phyloP scores from a whole-genome alignment of 2,888 invertebrate species.

The Pammene fasciana region DNA sequence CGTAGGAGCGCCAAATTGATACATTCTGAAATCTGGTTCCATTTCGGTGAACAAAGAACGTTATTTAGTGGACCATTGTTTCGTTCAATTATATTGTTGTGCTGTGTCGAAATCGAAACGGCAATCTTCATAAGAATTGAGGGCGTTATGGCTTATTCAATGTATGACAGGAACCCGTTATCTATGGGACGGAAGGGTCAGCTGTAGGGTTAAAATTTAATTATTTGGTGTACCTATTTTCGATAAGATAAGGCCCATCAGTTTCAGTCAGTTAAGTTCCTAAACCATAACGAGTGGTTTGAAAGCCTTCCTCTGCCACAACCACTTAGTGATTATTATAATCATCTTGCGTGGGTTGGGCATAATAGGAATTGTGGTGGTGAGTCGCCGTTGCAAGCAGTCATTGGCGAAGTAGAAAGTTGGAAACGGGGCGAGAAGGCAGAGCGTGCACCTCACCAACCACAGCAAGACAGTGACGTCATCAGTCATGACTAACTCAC shows the following conservation, averaged over 20 bases:
- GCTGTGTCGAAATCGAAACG: slow-evolving; percentile 45
- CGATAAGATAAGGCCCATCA: slow-evolving; percentile 2
- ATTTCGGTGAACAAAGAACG: slow-evolving; percentile 58
- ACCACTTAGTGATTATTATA: slow-evolving; percentile 44
- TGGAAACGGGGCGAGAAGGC: slow-evolving; percentile 56
- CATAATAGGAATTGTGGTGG: slow-evolving; percentile 50
- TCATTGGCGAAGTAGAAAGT: slow-evolving; percentile 57
- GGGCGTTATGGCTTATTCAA: slow-evolving; percentile 41
- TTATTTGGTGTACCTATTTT: slow-evolving; percentile 7
- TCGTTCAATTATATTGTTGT: slow-evolving; percentile 58
- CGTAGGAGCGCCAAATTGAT: slow-evolving; percentile 69
- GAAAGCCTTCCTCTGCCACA: slow-evolving; percentile 36
- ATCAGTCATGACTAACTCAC: slow-evolving; percentile 53
- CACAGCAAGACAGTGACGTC: slow-evolving; percentile 44
- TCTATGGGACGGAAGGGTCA: slow-evolving; percentile 6
- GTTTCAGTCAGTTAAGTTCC: not conserved
- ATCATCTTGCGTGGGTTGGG: slow-evolving; percentile 49
- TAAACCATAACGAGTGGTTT: slow-evolving; percentile 17
- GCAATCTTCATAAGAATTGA: slow-evolving; percentile 46
- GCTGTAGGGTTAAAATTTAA: slow-evolving; percentile 1
- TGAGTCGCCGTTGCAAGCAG: slow-evolving; percentile 41
- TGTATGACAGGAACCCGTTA: slow-evolving; percentile 20
- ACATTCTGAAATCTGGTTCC: slow-evolving; percentile 60
- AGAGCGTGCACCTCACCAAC: slow-evolving; percentile 44
- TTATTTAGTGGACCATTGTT: slow-evolving; percentile 65